A percentile compares a stretch with the other conserved stretches of the same genome.
phyloP scores from a whole-genome alignment of 2,797 vertebrate species.

The Denticeps clupeoides region DNA sequence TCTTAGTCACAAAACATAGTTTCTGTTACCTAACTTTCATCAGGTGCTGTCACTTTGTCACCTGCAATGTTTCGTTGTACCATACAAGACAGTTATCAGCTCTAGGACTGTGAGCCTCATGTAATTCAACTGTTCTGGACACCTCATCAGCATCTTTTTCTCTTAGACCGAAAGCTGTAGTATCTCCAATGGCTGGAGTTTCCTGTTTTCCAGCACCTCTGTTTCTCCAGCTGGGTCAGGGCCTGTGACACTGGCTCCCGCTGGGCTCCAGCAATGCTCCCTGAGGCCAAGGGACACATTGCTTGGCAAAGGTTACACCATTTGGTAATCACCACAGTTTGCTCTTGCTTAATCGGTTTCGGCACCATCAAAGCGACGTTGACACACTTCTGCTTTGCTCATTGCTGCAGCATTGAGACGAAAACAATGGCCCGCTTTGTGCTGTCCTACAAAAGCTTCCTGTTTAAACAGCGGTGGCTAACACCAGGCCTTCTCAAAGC shows the following conservation, averaged over 20 bases:
- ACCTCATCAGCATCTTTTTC: too few relatives aligned
- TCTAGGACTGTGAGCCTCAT: too few relatives aligned
- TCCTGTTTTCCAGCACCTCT: constrained; percentile 5
- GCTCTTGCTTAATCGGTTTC: constrained; percentile 17
- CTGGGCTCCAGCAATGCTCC: too few relatives aligned
- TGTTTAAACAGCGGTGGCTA: constrained; percentile 33
- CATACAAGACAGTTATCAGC: too few relatives aligned
- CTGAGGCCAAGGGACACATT: constrained; percentile 1
- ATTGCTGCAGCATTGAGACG: constrained; percentile 2
- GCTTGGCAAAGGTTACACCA: constrained; percentile 5
- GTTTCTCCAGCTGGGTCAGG: constrained; percentile 1
- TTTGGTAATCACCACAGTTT: constrained; percentile 19
- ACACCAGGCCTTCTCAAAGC: constrained; percentile 3
- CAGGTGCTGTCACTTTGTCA: too few relatives aligned
- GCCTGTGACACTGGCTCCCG: too few relatives aligned
- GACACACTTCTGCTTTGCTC: constrained; percentile 35
- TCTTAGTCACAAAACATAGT: too few relatives aligned
- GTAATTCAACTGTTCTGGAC: too few relatives aligned
- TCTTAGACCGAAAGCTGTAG: too few relatives aligned
- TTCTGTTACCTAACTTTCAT: too few relatives aligned
- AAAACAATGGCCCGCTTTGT: constrained; percentile 46
- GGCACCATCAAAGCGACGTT: constrained; percentile 24
- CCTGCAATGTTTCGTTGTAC: too few relatives aligned
- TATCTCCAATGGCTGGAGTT: too few relatives aligned
- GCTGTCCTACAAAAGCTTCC: constrained; percentile 30